phyloP scores from a whole-genome alignment of 2,888 invertebrate genomes.

The Odontothrips loti region DNA sequence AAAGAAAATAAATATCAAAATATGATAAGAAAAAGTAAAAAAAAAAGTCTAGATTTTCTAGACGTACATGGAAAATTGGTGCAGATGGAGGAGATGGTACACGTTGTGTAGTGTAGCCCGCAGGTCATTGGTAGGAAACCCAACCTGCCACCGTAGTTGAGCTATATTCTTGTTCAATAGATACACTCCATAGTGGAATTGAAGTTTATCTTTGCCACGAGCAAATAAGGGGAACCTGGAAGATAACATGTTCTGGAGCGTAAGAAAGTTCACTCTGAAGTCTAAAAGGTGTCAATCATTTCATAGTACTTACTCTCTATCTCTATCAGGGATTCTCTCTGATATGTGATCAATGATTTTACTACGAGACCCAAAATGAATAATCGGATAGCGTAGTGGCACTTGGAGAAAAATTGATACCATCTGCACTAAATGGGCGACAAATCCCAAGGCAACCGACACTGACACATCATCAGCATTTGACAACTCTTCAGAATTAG shows the following conservation, averaged over 20 bases:
- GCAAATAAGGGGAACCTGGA: slow-evolving; percentile 79
- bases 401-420: slow-evolving; percentile 77
- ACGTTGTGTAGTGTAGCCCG: slow-evolving; percentile 73
- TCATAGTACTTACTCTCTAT: slow-evolving; percentile 55
- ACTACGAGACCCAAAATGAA: slow-evolving; percentile 75
- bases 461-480: slow-evolving; percentile 64
- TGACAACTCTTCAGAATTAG: slow-evolving; percentile 61
- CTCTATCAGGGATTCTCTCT: slow-evolving; percentile 60
- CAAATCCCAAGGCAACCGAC: slow-evolving; percentile 82
- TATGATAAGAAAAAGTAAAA: no score
- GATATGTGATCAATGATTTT: slow-evolving; percentile 75
- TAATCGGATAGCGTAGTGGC: slow-evolving; percentile 79
- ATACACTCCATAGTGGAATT: slow-evolving; percentile 86
- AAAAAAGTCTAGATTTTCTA: background rate
- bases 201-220: slow-evolving; percentile 69
- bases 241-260: slow-evolving; percentile 35
- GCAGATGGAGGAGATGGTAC: slow-evolving; percentile 54
- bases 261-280: slow-evolving; percentile 16
- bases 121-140: slow-evolving; percentile 67
- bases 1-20: background rate
- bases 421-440: slow-evolving; percentile 76
- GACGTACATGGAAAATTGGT: slow-evolving; percentile 43
- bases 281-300: background rate
- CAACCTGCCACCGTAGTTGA: slow-evolving; percentile 76
- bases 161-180: slow-evolving; percentile 91